Evolutionary conservation across 2,113 vertebrate species (phyloP).

Genomic region (Mionectes macconnelli): DNA sequence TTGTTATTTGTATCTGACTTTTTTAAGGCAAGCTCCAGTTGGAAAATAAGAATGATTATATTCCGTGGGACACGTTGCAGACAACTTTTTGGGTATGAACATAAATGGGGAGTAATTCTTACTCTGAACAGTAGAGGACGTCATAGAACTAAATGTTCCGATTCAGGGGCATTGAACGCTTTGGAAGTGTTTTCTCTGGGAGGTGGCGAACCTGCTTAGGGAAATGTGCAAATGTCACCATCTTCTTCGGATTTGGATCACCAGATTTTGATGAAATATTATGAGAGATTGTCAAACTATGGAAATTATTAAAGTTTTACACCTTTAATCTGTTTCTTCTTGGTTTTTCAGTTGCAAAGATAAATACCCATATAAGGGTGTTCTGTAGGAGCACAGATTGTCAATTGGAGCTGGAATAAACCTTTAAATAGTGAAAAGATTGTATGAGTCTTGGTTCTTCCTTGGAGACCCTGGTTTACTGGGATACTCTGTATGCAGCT

Average conservation of each 20-base stretch:
- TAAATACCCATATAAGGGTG: not conserved
- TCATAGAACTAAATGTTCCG: not conserved
- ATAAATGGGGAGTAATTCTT: not conserved
- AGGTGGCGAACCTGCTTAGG: not conserved
- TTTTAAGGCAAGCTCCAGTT: not conserved
- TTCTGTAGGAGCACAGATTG: not conserved
- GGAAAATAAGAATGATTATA: not conserved
- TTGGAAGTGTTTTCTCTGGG: not conserved
- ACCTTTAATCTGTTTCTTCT: not conserved
- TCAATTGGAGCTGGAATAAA: not conserved
- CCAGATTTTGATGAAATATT: not conserved
- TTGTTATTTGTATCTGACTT: not conserved
- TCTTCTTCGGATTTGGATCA: not conserved
- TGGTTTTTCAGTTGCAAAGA: not conserved
- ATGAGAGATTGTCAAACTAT: not conserved
- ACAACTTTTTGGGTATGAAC: not conserved
- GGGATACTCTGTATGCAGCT: not conserved
- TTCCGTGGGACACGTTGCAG: not conserved
- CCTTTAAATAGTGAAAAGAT: not conserved
- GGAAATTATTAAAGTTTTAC: not conserved
- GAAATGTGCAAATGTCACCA: not conserved
- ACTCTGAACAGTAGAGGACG: conserved; percentile 4
- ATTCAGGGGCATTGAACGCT: no score
- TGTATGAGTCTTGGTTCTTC: not conserved
- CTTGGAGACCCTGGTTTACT: not conserved